Evolutionary conservation across 2,797 vertebrate species (phyloP).

Genomic region (Scomberomorus guttatus): DNA sequence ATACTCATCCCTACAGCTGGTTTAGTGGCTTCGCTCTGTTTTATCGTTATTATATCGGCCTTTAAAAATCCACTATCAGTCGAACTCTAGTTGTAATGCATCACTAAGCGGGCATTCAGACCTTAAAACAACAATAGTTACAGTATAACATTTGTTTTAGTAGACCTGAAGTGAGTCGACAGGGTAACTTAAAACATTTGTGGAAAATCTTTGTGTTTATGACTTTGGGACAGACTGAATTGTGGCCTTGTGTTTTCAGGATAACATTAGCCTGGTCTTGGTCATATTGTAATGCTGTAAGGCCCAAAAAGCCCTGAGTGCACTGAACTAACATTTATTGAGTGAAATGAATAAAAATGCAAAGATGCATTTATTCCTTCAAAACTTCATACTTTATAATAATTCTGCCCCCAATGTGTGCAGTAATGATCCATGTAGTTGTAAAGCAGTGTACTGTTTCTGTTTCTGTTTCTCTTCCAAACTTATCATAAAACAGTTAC

Average conservation of each 20-base stretch:
- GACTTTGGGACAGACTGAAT: neutral
- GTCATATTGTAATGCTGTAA: no score
- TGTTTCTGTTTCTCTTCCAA: neutral
- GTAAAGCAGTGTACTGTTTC: neutral
- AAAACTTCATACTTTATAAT: neutral
- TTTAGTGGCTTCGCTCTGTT: no score
- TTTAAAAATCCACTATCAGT: no score
- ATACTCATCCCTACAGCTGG: no score
- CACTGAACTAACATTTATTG: neutral
- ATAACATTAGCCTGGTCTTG: neutral
- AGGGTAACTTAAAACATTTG: neutral
- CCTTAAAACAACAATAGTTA: no score
- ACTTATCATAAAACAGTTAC: neutral
- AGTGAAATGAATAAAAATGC: neutral
- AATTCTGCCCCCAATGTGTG: neutral
- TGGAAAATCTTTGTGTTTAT: neutral
- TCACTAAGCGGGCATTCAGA: no score
- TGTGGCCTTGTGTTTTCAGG: neutral
- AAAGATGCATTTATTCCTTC: neutral
- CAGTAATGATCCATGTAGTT: no score
- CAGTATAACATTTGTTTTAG: no score
- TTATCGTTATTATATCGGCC: no score
- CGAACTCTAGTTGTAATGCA: no score
- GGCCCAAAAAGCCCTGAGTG: no score
- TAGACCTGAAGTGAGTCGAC: no score